These are phyloP conservation scores for Okamejei kenojei DNA, from an alignment of 2,797 vertebrate genomes.

Conservation along the genomic window DNA sequence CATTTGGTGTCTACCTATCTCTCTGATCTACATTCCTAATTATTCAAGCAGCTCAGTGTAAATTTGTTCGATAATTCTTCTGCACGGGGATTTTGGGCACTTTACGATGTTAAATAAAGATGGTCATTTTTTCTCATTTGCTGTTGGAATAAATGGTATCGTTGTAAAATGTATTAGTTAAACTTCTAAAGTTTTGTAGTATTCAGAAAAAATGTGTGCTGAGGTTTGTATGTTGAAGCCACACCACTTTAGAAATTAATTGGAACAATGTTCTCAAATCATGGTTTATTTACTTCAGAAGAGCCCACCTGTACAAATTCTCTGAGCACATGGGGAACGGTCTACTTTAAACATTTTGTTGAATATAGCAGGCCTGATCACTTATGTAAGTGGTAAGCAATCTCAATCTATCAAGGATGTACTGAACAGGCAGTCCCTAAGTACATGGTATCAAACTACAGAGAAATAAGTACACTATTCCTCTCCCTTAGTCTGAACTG, in stretches of 20 bases:
- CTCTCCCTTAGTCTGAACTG: not conserved
- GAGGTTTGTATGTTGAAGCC: not conserved
- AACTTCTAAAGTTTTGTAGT: not conserved
- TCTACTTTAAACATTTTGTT: not conserved
- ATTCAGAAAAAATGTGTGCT: not conserved
- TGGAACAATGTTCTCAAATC: not conserved
- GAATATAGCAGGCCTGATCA: not conserved
- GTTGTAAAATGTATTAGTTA: not conserved
- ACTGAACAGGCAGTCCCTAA: too few relatives aligned
- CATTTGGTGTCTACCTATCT: not conserved
- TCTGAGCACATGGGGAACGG: not conserved
- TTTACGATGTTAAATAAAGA: not conserved
- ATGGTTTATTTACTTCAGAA: not conserved
- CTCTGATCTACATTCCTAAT: not conserved
- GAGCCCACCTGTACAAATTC: not conserved
- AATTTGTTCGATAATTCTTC: not conserved
- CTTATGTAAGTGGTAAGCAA: not conserved
- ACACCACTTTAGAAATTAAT: not conserved
- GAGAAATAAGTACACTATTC: not conserved
- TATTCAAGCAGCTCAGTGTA: not conserved
- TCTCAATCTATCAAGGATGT: not conserved
- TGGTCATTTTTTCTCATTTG: not conserved
- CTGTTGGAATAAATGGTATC: not conserved
- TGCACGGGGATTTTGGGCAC: not conserved
- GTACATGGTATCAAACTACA: not conserved